A percentile compares a stretch with the other conserved stretches of the same genome.
These are phyloP conservation scores for Alitta virens DNA, from an alignment of 2,888 invertebrate genomes.

Conservation along the genomic window DNA sequence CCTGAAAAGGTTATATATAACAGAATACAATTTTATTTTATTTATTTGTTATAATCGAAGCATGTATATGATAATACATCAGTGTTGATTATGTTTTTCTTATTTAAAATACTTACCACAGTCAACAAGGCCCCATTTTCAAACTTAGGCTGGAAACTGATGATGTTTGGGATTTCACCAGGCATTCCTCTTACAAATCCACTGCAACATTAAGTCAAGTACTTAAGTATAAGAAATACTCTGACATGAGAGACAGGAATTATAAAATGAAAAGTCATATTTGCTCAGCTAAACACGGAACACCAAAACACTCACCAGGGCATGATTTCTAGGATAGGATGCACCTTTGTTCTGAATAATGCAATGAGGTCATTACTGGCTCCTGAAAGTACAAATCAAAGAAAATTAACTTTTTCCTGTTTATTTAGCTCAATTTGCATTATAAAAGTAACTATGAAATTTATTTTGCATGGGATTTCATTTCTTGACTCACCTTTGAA, in stretches of 20 bases:
- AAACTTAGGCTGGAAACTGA: slow-evolving; percentile 78
- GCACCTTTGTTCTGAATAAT: slow-evolving; percentile 72
- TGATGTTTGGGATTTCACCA: slow-evolving; percentile 72
- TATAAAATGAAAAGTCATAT: no score
- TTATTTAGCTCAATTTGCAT: no score
- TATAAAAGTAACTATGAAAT: no score
- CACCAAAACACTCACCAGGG: slow-evolving; percentile 64
- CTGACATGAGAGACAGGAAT: no score
- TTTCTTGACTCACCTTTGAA: slow-evolving; percentile 62
- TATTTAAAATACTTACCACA: slow-evolving; percentile 67
- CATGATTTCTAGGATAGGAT: slow-evolving; percentile 68
- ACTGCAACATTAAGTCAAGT: slow-evolving; percentile 58
- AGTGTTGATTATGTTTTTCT: no score
- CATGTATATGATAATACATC: no score
- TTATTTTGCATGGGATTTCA: no score
- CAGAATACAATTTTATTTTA: background rate
- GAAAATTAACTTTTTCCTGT: background rate
- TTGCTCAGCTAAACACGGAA: background rate
- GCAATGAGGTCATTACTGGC: slow-evolving; percentile 65
- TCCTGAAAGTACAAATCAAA: slow-evolving; percentile 12
- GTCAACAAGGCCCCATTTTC: slow-evolving; percentile 74
- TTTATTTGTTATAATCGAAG: no score
- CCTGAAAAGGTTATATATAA: slow-evolving; percentile 33
- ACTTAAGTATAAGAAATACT: slow-evolving; percentile 27
- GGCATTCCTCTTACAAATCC: slow-evolving; percentile 72